These are phyloP conservation scores for Nephrotoma flavescens DNA, from an alignment of 2,888 invertebrate species.

Conservation along the genomic window DNA sequence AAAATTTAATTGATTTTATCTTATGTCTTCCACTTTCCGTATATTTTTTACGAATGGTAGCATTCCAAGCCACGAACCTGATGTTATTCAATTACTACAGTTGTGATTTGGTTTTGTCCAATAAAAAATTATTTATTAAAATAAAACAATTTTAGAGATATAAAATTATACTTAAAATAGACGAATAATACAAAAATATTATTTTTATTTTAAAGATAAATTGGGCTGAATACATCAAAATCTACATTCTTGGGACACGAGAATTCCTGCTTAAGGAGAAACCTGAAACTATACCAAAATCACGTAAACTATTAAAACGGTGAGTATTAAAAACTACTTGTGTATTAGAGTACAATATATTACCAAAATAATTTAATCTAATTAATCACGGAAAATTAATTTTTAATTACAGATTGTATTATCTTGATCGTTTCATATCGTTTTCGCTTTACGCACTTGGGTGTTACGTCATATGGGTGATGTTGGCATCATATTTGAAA, in stretches of 20 bases:
- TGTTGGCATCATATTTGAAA: not conserved
- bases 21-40: too few species aligned
- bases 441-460: slow-evolving; percentile 20
- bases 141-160: too few species aligned
- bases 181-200: too few species aligned
- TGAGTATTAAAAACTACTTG: slow-evolving; percentile 6
- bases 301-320: slow-evolving; percentile 30
- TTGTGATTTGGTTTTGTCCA: too few species aligned
- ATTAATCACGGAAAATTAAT: not conserved
- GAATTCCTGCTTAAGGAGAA: slow-evolving; percentile 74
- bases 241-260: slow-evolving; percentile 69
- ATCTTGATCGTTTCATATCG: slow-evolving; percentile 33
- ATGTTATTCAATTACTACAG: too few species aligned
- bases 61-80: too few species aligned
- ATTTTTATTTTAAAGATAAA: slow-evolving; percentile 27
- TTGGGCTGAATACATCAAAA: slow-evolving; percentile 49
- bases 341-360: not conserved
- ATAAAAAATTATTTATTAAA: too few species aligned
- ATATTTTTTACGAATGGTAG: too few species aligned
- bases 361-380: not conserved
- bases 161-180: too few species aligned
- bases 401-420: slow-evolving; percentile 33
- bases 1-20: too few species aligned
- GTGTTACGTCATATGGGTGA: slow-evolving; percentile 26
- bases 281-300: slow-evolving; percentile 56